These are phyloP conservation scores for Hemitrygon akajei DNA, from an alignment of 2,797 vertebrate genomes.

Conservation along the genomic window DNA sequence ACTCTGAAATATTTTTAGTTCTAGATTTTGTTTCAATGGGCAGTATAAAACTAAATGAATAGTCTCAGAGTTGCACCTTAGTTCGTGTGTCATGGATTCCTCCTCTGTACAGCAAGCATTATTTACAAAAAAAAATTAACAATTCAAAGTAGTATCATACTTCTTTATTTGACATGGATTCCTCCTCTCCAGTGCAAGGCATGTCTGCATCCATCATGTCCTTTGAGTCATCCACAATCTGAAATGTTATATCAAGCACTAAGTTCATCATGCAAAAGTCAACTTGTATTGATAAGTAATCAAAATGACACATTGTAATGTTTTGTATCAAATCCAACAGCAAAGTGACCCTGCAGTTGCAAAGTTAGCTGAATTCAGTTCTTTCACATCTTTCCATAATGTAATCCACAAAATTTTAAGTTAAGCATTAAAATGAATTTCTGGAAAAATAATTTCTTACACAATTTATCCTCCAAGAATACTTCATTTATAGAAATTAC, in stretches of 20 bases:
- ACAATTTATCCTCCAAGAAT: not conserved
- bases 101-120: too few relatives aligned
- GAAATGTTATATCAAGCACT: not conserved
- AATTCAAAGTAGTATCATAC: constrained; percentile 12
- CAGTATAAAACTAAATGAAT: too few relatives aligned
- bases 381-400: not conserved
- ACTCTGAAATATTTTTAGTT: not conserved
- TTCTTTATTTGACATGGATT: constrained; percentile 23
- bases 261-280: not conserved
- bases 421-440: constrained; percentile 10
- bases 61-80: too few relatives aligned
- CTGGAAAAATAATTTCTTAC: not conserved
- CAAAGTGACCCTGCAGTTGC: not conserved
- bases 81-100: too few relatives aligned
- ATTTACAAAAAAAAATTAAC: not conserved
- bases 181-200: constrained; percentile 13
- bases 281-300: not conserved
- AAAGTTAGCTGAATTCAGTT: not conserved
- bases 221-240: constrained; percentile 19
- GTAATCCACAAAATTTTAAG: not conserved
- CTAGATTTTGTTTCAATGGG: not conserved
- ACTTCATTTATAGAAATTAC: not conserved
- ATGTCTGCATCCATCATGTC: not conserved
- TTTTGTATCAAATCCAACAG: constrained; percentile 7
- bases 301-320: not conserved